Base-by-base conservation (phyloP, 2,113 vertebrate genomes). In the Circaetus gallicus region DNA sequence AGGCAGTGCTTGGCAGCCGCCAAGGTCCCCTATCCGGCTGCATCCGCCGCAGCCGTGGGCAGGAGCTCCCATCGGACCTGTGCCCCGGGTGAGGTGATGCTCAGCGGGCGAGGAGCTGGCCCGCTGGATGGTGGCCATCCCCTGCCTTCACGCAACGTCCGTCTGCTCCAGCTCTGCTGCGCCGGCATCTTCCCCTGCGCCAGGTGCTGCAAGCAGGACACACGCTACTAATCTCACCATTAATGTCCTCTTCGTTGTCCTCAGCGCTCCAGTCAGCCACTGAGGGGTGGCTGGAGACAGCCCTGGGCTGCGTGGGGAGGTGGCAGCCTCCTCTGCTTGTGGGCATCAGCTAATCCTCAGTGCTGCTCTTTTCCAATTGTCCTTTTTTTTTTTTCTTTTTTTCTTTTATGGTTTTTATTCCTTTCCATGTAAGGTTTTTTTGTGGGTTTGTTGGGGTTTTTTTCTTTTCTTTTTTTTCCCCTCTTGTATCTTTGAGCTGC, bases 151-250 rank as follows among this genome's bases (percentile, higher is more conserved):
- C 6, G 2, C 25, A 61, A 50, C 8, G 3, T 26, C 32, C 4
- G 0, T 62, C 67, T 71, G 65, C 66, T 65, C 84, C 63, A 45
- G n/a, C 21, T 61, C 45, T 29, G 67, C 67, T 28, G 58, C 0
- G 5, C 50, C 6, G 0, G 19, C 19, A 14, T 49, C 70, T 47
- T 65, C 10, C 28, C 38, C 59, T 49, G 24, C 10, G 0, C 4
- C 2, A 49, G 34, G 31, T 0, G 0, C 78, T 70, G 72, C 43
- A 42, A 34, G n/a, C 61, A 59, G 32, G n/a, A 24, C 56, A 34
- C 9, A 34, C 7, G 3, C 20, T 65, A 6, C n/a, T 73, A 10
- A 17, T n/a, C n/a, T 55, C 42, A 49, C 40, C 26, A 31, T 21
- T 66, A 21, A 50, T 20, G 36, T 58, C 43, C 59, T 42, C 6